Evolutionary conservation across 2,113 vertebrate genomes (phyloP), one percentile per base, ranked within the genome.

Genomic region (Hydropotes inermis): DNA sequence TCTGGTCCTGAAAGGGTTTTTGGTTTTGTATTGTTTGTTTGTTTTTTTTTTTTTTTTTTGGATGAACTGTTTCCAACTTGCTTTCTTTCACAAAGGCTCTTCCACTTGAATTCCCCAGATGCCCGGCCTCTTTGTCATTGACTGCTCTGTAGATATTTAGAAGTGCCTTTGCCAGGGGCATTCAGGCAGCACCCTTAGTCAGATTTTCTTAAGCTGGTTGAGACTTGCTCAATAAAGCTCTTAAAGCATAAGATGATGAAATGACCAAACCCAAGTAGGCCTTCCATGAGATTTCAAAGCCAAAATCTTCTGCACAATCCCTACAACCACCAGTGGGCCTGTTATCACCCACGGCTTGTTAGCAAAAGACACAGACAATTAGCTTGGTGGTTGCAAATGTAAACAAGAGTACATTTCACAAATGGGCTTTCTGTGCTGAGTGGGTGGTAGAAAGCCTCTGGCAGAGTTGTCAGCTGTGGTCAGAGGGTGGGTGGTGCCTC

Each of bases 351-450:
- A 95, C 39, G 64, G 79, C 76, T 97, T 88, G 88, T 96, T 76
- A 88, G 85, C 85, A 94, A 84, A 92, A 74, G 81, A 95, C 47
- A 90, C 88, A 79, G 79, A 85, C 83, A 45, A 78, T 93, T 95
- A 61, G 93, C 67, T 33, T 45, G 25, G 76, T 70, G 86, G 91
- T 78, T 96, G 54, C 82, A 55, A 86, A 55, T 33, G 15, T 78
- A 85, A 95, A 97, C 23, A 78, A 33, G 28, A 25, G 55, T 5
- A 7, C 14, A 4, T 54, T 85, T 82, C 58, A 43, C 33, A 86
- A 16, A 58, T 23, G 47, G 50, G 21, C 3, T n/a, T 14, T 58
- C 61, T 17, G 3, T 57, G 88, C 64, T 27, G 28, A 90, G 88
- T 12, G 27, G 45, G 33, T 30, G 45, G 74, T 45, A 25, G 36